These are phyloP conservation scores for Chrysotoxum bicinctum DNA, from an alignment of 2,888 invertebrate species.

Conservation along the genomic window DNA sequence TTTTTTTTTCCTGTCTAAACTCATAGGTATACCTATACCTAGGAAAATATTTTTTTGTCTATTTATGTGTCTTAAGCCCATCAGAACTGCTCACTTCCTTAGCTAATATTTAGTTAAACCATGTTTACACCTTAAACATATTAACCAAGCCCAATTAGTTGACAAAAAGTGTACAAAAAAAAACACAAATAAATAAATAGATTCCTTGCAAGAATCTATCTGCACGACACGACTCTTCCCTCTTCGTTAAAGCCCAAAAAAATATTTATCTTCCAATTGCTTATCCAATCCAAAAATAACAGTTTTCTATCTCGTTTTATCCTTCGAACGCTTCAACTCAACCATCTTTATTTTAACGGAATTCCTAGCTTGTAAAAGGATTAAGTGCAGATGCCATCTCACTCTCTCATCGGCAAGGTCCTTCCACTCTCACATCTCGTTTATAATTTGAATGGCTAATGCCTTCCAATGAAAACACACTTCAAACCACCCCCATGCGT, in stretches of 20 bases:
- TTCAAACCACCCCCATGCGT: conserved; percentile 47
- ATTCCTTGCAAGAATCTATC: conserved; percentile 42
- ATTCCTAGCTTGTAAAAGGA: conserved; percentile 29
- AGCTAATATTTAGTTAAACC: conserved; percentile 56
- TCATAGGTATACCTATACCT: too few relatives aligned
- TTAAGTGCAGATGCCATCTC: conserved; percentile 43
- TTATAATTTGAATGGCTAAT: conserved; percentile 70
- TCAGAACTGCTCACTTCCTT: conserved; percentile 3
- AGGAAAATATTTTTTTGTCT: not conserved
- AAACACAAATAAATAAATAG: conserved; percentile 56
- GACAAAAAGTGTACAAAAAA: conserved; percentile 37
- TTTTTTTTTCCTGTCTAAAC: not conserved
- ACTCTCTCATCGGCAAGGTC: conserved; percentile 28
- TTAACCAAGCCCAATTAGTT: conserved; percentile 63
- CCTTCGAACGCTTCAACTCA: not conserved
- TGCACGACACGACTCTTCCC: not conserved
- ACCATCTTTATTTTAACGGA: conserved; percentile 11
- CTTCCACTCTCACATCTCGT: conserved; percentile 47
- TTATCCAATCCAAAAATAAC: conserved; percentile 70
- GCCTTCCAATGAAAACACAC: conserved; percentile 72
- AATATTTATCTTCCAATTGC: conserved; percentile 69
- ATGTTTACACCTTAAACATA: conserved; percentile 64
- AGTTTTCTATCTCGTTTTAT: conserved; percentile 39
- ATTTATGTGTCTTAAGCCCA: not conserved
- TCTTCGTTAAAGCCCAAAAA: conserved; percentile 34